Conservation (phyloP, 1,140 invertebrate species). For the Zaprionus camerounensis region DNA sequence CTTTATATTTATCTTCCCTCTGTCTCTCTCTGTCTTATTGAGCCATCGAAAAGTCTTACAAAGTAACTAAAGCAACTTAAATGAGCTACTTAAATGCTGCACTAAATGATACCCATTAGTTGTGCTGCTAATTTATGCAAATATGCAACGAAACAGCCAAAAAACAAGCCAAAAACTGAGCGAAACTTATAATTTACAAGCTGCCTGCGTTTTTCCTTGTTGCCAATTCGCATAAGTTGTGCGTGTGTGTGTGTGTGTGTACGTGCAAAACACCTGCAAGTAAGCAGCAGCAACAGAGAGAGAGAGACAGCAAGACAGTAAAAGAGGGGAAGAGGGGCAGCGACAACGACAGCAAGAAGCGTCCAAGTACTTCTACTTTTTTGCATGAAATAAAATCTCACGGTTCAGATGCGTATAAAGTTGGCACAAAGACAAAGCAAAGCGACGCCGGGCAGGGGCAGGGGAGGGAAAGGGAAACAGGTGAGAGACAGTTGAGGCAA, state of each 20-base stretch:
- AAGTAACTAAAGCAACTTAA: background rate
- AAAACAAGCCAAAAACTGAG: conserved; percentile 22
- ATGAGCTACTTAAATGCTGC: background rate
- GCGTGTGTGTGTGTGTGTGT: conserved; percentile 29
- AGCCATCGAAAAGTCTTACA: background rate
- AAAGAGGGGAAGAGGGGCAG: background rate
- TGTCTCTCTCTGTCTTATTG: background rate
- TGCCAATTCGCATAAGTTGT: conserved; percentile 25
- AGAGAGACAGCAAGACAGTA: background rate
- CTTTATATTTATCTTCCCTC: too few species aligned
- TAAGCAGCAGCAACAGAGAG: conserved; percentile 31
- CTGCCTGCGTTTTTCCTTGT: conserved; percentile 64
- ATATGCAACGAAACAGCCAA: background rate
- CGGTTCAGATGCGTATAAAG: conserved; percentile 80
- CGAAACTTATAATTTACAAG: conserved; percentile 73
- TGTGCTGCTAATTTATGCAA: background rate
- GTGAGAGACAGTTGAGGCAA: conserved; percentile 6
- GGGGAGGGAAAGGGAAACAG: background rate
- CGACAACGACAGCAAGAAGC: conserved; percentile 17
- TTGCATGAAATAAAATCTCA: conserved; percentile 82
- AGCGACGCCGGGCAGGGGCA: background rate
- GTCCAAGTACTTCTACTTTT: conserved; percentile 78
- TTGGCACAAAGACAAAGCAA: conserved; percentile 62
- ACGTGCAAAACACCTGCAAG: conserved; percentile 74
- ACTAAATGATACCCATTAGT: conserved; percentile 1